Percentiles rank a stretch among this genome's conserved stretches.
phyloP scores from a whole-genome alignment of 2,888 invertebrate species.

The Trachelus troglodyta region DNA sequence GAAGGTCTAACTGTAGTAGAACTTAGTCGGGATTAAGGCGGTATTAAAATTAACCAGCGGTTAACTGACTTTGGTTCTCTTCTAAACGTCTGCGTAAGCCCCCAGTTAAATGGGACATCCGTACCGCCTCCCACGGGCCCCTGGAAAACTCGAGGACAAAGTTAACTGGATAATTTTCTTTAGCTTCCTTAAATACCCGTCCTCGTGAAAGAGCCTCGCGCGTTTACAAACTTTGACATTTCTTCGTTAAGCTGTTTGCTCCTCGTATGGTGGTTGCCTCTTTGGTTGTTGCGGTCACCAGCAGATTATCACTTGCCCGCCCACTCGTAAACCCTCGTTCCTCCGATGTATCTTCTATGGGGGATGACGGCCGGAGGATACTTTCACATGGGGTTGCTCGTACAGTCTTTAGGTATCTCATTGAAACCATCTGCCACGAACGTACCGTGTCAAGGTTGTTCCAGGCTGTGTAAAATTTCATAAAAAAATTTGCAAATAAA shows the following conservation, averaged over 20 bases:
- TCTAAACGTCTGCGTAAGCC: not conserved
- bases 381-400: not conserved
- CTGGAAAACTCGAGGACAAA: slow-evolving; percentile 39
- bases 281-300: slow-evolving; percentile 56
- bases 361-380: not conserved
- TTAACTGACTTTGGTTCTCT: slow-evolving; percentile 9
- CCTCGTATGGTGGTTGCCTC: slow-evolving; percentile 21
- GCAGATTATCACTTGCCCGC: slow-evolving; percentile 62
- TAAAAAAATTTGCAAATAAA: not conserved
- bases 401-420: not conserved
- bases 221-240: slow-evolving; percentile 58
- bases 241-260: slow-evolving; percentile 39
- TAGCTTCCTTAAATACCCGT: slow-evolving; percentile 36
- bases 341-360: not conserved
- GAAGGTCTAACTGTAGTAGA: slow-evolving; percentile 41
- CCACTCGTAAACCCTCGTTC: slow-evolving; percentile 25
- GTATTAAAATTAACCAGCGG: slow-evolving; percentile 30
- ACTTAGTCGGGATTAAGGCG: slow-evolving; percentile 38
- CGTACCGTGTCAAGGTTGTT: not conserved
- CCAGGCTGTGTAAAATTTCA: too few relatives aligned
- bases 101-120: not conserved
- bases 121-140: slow-evolving; percentile 3
- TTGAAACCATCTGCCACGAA: not conserved
- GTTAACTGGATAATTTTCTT: slow-evolving; percentile 60
- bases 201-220: slow-evolving; percentile 28